Evolutionary conservation across 2,113 vertebrate species (phyloP).

Genomic region (Marmota flaviventris): DNA sequence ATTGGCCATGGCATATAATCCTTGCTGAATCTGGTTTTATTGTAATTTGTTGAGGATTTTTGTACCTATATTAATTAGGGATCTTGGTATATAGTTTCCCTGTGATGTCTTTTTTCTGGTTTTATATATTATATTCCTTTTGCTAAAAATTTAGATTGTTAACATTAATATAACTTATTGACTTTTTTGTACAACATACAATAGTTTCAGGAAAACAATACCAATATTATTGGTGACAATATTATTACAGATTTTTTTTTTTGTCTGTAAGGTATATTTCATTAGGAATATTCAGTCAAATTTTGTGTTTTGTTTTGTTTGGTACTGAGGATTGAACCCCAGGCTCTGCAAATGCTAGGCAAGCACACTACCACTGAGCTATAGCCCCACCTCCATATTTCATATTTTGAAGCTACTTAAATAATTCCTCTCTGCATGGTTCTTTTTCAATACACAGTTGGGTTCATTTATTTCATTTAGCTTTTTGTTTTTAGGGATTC

Average conservation of each 20-base stretch:
- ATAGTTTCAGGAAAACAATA: slow-evolving; percentile 22
- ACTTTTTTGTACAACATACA: neutral
- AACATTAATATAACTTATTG: neutral
- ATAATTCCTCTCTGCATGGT: neutral
- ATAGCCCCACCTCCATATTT: neutral
- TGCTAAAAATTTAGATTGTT: slow-evolving; percentile 18
- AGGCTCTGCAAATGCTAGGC: too few species aligned
- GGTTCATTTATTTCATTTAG: neutral
- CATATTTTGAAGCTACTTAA: neutral
- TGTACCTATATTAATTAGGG: neutral
- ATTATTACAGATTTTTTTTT: neutral
- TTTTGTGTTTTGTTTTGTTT: neutral
- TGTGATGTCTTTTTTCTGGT: neutral
- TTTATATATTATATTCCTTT: neutral
- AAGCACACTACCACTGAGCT: too few species aligned
- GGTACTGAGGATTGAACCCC: too few species aligned
- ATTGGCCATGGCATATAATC: neutral
- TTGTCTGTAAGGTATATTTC: neutral
- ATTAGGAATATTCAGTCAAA: neutral
- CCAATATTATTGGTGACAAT: neutral
- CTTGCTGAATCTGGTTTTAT: neutral
- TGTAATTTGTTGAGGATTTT: neutral
- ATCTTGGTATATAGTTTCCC: neutral
- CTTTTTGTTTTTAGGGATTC: neutral
- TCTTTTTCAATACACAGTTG: neutral